Evolutionary conservation across 2,113 vertebrate species (phyloP), one percentile per base, ranked within the genome.

Genomic region (Oenanthe melanoleuca): DNA sequence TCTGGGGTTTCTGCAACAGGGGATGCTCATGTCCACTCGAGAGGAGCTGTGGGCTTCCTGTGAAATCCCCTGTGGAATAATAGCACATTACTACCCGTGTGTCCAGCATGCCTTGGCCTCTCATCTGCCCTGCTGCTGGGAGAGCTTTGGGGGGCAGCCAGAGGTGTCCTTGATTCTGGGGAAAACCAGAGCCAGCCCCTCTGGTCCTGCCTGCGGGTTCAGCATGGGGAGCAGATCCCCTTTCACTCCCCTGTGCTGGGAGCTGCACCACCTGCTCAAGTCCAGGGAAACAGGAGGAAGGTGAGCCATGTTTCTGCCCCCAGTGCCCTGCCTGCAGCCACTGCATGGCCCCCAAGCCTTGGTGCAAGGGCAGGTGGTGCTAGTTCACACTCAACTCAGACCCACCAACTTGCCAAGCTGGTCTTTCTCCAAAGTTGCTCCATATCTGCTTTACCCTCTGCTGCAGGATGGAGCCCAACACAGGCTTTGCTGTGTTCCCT

Each of bases 81-180:
- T 0, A 84, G 15, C 31, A n/a, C 24, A 28, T 71, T 59, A 6
- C 52, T 47, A 0, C 26, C 11, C 29, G 4, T 0, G 0, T 55
- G 33, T 56, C 42, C 4, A 0, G 38, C n/a, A 13, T 26, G 21
- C 23, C n/a, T 49, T 1, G 2, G 28, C 23, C 25, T 47, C 47
- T 57, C 0, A 0, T 37, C 52, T 53, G 56, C 44, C 33, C 45
- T 26, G 19, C 56, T 8, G 2, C 50, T 44, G 28, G n/a, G 20
- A 52, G 53, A 47, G 40, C 37, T 49, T 13, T 40, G 22, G 4
- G 15, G 49, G 42, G 31, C 45, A 86, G 33, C 12, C 47, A 64
- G 53, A 50, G 6, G 44, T 55, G 28, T 80, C 49, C 34, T 66
- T 86, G 37, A 23, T 87, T 40, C 55, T 55, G 56, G 12, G 38